A percentile compares a stretch with the other conserved stretches of the same genome.
phyloP scores from a whole-genome alignment of 2,888 invertebrate species.

The Zhuqinia jingwanae region DNA sequence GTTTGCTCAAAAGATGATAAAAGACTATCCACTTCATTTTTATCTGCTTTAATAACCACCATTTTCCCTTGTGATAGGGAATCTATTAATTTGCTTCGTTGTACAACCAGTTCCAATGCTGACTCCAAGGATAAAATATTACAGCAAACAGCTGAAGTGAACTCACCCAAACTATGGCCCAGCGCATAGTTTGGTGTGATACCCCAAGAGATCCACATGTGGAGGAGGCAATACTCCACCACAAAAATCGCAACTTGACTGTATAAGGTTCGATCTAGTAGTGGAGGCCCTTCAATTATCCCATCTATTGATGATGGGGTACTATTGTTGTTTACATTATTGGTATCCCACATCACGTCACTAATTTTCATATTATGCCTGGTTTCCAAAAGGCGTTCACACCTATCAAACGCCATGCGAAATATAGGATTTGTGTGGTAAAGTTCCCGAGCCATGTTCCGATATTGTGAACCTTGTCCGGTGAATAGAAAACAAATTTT shows the following conservation, averaged over 20 bases:
- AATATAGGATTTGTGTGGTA: conserved; percentile 58
- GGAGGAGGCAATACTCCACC: conserved; percentile 65
- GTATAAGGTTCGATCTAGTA: conserved; percentile 58
- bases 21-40: background rate
- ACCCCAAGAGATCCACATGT: conserved; percentile 69
- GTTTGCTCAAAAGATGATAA: background rate
- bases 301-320: background rate
- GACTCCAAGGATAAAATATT: conserved; percentile 64
- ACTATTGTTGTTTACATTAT: background rate
- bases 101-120: conserved; percentile 65
- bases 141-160: conserved; percentile 62
- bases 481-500: conserved; percentile 69
- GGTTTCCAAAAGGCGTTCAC: conserved; percentile 44
- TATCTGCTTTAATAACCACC: conserved; percentile 55
- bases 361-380: conserved; percentile 25
- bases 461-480: conserved; percentile 66
- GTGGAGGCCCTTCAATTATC: background rate
- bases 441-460: conserved; percentile 65
- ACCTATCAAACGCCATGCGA: conserved; percentile 57
- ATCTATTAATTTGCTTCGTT: conserved; percentile 67
- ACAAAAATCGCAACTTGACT: conserved; percentile 71
- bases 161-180: conserved; percentile 74
- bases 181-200: conserved; percentile 61
- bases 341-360: conserved; percentile 43
- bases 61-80: conserved; percentile 65